Percentiles rank a stretch among this genome's conserved stretches.
phyloP scores from a whole-genome alignment of 2,797 vertebrate species.

The Leucoraja ocellata region DNA sequence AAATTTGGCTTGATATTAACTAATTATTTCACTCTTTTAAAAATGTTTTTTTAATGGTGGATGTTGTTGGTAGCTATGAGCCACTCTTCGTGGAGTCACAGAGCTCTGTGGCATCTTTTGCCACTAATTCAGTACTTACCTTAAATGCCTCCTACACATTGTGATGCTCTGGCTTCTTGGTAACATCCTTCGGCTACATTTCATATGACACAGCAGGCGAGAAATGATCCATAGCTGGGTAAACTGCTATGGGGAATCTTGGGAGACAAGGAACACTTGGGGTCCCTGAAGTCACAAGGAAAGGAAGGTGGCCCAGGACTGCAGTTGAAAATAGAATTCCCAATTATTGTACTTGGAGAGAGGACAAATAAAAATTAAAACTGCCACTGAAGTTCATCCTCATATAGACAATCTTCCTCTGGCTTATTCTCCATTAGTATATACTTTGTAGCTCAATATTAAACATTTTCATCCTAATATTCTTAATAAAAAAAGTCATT shows the following conservation, averaged over 20 bases:
- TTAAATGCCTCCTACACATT: background rate
- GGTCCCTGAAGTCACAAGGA: background rate
- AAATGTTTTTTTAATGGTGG: background rate
- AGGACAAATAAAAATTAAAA: background rate
- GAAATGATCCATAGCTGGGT: background rate
- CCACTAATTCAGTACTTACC: background rate
- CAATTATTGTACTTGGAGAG: background rate
- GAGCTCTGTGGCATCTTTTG: background rate
- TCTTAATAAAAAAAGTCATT: background rate
- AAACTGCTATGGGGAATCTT: background rate
- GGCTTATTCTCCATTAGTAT: background rate
- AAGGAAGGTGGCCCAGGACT: background rate
- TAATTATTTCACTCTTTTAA: background rate
- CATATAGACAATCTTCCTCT: too few relatives aligned
- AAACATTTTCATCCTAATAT: background rate
- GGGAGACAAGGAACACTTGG: background rate
- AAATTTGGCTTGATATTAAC: background rate
- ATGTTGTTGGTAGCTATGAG: background rate
- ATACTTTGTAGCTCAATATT: background rate
- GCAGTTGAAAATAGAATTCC: background rate
- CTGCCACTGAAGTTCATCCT: too few relatives aligned
- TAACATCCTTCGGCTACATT: background rate
- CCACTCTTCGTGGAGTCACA: background rate
- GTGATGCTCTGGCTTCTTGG: background rate
- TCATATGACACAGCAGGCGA: background rate